These are phyloP conservation scores for Seladonia tumulorum DNA, from an alignment of 2,888 invertebrate genomes.

Conservation along the genomic window DNA sequence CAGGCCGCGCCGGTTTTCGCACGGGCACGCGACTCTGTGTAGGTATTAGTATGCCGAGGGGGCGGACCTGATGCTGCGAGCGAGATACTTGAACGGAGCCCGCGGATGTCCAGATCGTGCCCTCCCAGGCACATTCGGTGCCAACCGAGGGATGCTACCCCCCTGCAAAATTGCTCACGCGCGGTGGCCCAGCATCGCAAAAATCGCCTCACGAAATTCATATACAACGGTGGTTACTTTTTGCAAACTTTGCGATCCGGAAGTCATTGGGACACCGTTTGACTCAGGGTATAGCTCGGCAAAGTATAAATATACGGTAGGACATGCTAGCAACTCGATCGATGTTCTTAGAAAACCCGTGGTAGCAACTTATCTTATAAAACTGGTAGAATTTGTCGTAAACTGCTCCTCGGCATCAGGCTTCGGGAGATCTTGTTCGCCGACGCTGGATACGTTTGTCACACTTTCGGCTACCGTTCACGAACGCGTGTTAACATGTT, in stretches of 20 bases:
- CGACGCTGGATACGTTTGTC: not conserved
- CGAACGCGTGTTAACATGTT: conserved; percentile 2
- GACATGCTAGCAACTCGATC: too few species aligned
- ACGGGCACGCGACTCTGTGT: conserved; percentile 51
- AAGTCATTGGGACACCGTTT: too few species aligned
- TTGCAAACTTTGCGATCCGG: too few species aligned
- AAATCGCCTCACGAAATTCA: not conserved
- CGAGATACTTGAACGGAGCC: conserved; percentile 56
- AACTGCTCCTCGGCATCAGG: not conserved
- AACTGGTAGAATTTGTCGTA: not conserved
- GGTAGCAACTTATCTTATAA: too few species aligned
- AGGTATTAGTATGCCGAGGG: conserved; percentile 21
- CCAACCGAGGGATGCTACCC: not conserved
- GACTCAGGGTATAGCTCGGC: too few species aligned
- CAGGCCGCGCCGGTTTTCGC: conserved; percentile 54
- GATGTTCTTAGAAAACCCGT: too few species aligned
- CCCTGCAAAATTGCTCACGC: not conserved
- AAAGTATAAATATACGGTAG: too few species aligned
- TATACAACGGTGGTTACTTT: too few species aligned
- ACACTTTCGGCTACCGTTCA: conserved; percentile 9
- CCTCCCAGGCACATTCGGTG: conserved; percentile 35
- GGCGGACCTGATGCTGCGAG: conserved; percentile 18
- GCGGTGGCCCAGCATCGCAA: not conserved
- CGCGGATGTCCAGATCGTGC: conserved; percentile 49
- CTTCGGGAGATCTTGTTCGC: not conserved